Evolutionary conservation across 2,797 vertebrate genomes (phyloP).

Genomic region (Octomys mimax): DNA sequence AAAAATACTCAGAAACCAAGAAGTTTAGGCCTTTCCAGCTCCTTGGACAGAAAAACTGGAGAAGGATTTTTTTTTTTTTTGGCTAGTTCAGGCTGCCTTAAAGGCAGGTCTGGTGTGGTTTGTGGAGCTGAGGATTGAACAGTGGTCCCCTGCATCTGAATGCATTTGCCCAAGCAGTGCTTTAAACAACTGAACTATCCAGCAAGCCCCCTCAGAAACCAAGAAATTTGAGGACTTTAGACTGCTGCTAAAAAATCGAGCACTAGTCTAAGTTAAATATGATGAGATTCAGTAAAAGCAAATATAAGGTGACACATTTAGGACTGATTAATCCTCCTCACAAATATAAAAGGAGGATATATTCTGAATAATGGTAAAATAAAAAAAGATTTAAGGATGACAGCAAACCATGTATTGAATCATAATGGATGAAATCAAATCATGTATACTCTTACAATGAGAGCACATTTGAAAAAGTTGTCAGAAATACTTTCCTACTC

Average conservation of each 20-base stretch:
- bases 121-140: too few species aligned
- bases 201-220: background rate
- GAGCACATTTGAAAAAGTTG: constrained; percentile 33
- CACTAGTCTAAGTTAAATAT: constrained; percentile 53
- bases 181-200: too few species aligned
- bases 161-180: too few species aligned
- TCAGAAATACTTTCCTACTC: background rate
- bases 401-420: constrained; percentile 41
- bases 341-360: constrained; percentile 34
- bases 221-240: constrained; percentile 44
- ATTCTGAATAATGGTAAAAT: background rate
- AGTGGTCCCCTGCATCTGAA: too few species aligned
- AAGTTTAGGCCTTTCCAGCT: background rate
- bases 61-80: too few species aligned
- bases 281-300: constrained; percentile 41
- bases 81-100: too few species aligned
- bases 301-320: constrained; percentile 25
- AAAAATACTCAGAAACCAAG: constrained; percentile 54
- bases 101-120: too few species aligned
- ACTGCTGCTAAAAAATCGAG: constrained; percentile 28
- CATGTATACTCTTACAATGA: background rate
- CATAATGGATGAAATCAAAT: background rate
- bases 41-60: too few species aligned
- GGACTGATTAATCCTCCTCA: constrained; percentile 36
- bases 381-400: background rate